These are phyloP conservation scores for Hydropsyche betteni DNA, from an alignment of 2,888 invertebrate genomes.

Conservation along the genomic window DNA sequence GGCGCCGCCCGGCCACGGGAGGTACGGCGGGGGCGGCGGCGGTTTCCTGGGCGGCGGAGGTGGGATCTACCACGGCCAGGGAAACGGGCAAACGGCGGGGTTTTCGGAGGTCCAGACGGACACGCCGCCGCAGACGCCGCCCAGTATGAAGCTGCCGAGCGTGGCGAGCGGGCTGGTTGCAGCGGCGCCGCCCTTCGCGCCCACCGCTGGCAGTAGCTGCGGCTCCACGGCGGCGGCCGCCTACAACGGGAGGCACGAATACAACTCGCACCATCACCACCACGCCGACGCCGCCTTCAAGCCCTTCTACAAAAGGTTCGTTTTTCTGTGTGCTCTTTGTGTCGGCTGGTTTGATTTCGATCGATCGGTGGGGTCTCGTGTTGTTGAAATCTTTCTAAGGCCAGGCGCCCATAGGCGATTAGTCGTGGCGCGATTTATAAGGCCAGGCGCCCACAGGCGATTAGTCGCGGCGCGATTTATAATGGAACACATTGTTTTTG, in stretches of 20 bases:
- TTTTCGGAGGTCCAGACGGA: constrained; percentile 89
- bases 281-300: constrained; percentile 76
- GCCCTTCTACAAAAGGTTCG: constrained; percentile 90
- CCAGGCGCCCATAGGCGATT: no score
- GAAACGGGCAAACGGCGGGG: constrained; percentile 67
- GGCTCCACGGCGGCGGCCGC: constrained; percentile 65
- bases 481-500: no score
- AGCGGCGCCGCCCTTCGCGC: constrained; percentile 71
- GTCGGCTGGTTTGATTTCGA: no score
- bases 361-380: no score
- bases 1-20: constrained; percentile 61
- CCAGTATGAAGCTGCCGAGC: constrained; percentile 90
- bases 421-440: no score
- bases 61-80: constrained; percentile 59
- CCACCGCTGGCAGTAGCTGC: constrained; percentile 62
- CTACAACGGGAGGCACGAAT: constrained; percentile 62
- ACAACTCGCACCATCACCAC: constrained; percentile 57
- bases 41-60: constrained; percentile 64
- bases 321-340: constrained; percentile 47
- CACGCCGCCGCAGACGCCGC: constrained; percentile 93
- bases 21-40: constrained; percentile 67
- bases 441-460: no score
- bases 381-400: no score
- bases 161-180: constrained; percentile 66
- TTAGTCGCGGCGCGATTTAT: no score